Conservation (phyloP, 2,797 vertebrate genomes). For the Lutra lutra region DNA sequence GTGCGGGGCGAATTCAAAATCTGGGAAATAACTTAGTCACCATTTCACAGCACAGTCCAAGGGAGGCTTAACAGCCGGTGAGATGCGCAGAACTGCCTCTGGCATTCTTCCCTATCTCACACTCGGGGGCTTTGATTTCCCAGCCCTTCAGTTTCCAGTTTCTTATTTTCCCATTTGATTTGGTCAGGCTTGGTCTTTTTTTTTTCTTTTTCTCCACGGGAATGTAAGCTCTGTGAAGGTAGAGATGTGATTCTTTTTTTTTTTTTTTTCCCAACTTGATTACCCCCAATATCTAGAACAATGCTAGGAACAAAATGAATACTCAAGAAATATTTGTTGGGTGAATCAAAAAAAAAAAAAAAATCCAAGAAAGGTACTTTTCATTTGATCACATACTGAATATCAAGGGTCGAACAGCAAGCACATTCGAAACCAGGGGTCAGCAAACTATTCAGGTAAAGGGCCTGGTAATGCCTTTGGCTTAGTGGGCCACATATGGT, state of each 20-base stretch:
- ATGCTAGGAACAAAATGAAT: not conserved
- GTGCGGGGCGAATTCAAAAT: not conserved
- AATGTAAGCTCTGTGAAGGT: not conserved
- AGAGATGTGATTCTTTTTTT: not conserved
- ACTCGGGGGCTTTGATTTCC: not conserved
- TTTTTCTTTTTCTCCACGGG: not conserved
- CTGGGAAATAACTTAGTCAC: slow-evolving; percentile 55
- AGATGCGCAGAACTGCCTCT: not conserved
- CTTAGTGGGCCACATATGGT: not conserved
- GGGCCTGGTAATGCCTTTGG: not conserved
- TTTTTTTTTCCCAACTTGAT: not conserved
- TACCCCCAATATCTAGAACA: not conserved
- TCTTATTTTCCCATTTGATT: not conserved
- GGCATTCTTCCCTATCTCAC: not conserved
- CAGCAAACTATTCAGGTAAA: not conserved
- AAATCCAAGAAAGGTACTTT: not conserved
- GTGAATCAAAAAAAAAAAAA: not conserved
- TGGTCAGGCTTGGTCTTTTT: not conserved
- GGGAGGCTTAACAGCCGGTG: not conserved
- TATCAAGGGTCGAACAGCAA: not conserved
- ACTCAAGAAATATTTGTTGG: not conserved
- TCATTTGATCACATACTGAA: not conserved
- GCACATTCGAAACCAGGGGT: not conserved
- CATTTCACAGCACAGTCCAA: not conserved
- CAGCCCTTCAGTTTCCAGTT: not conserved